Evolutionary conservation across 2,113 vertebrate genomes (phyloP), one percentile per base, ranked within the genome.

Genomic region (Paramormyrops kingsleyae): DNA sequence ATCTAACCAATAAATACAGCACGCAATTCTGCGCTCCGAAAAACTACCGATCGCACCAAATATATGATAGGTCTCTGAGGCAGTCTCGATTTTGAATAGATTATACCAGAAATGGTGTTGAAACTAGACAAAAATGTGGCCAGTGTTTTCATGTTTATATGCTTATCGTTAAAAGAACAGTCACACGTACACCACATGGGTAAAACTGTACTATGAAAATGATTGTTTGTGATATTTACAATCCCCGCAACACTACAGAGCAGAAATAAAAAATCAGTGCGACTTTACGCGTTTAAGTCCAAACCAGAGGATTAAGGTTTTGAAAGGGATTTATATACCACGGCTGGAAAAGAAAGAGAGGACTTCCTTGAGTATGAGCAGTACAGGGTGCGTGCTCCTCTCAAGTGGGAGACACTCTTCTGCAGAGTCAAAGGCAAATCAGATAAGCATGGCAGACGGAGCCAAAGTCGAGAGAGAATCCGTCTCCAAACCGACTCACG

Each of bases 391-490:
- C 50, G n/a, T 87, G 27, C 27, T 84, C 9, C 83, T 84, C 50
- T 87, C 85, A 31, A 52, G 50, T 27, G n/a, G 47, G 49, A 53
- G 5, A 53, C 85, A 53, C 85, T 53, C 83, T 84, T 47, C 85
- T 53, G 24, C 49, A 56, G n/a, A 39, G 15, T 74, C 46, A 46
- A 84, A 62, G 31, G 62, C 47, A 13, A 13, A 44, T 74, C 21
- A 17, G 3, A 13, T 10, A 66, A 90, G 19, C 0, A 94, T 93
- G 92, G 92, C 94, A 19, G 92, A 35, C 24, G 92, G 92, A 90
- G 6, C 70, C 3, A 90, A 89, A 35, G 91, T 84, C 2, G 92
- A 91, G 83, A 93, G 93, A 92, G 92, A 91, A 70, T 49, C 59
- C 17, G 91, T 89, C 27, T 91, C 77, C 31, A 87, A 92, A 10